Evolutionary conservation across 2,888 invertebrate species (phyloP), one percentile per base, ranked within the genome.

Genomic region (Conchocele bisecta): DNA sequence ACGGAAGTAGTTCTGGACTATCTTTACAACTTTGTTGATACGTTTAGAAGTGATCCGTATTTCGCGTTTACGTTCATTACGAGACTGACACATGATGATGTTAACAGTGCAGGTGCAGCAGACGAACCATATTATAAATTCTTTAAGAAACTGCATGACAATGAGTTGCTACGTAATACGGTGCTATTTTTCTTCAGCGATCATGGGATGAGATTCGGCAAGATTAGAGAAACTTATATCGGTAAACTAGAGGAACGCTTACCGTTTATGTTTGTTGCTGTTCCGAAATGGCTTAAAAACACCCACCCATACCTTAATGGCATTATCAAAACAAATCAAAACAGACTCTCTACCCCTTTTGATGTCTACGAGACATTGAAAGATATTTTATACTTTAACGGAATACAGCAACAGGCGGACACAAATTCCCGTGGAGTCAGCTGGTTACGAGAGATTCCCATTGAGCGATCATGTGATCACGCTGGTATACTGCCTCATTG

Each of bases 121-220:
- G 97, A 97, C 86, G 91, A 93, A 0, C 91, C 93, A 41, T 94
- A 95, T 83, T 89, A 92, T 76, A 84, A 91, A 0, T 93, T 95
- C 85, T 91, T 97, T 59, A 89, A 91, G 69, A 89, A 91, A 56
- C 53, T 85, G 53, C 91, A 93, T 57, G 61, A 80, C 5, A 57
- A 56, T 13, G 81, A 81, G 3, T 64, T 76, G 3, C 60, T 88
- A 3, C 68, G 80, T 7, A 85, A 88, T 54, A 83, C 86, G 5
- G 74, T 86, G 13, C 33, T 88, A 7, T 50, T 88, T 22, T 88
- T 86, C 59, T 88, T 97, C 92, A 97, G 97, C 89, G 98, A 98
- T 88, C 97, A 98, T 87, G 98, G 98, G 0, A 94, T 97, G 67
- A 92, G 97, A 71, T 97, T 95, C 94, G 97, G 97, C 2, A 93